Evolutionary conservation across 2,113 vertebrate species (phyloP).

Genomic region (Telmatochromis sp.): DNA sequence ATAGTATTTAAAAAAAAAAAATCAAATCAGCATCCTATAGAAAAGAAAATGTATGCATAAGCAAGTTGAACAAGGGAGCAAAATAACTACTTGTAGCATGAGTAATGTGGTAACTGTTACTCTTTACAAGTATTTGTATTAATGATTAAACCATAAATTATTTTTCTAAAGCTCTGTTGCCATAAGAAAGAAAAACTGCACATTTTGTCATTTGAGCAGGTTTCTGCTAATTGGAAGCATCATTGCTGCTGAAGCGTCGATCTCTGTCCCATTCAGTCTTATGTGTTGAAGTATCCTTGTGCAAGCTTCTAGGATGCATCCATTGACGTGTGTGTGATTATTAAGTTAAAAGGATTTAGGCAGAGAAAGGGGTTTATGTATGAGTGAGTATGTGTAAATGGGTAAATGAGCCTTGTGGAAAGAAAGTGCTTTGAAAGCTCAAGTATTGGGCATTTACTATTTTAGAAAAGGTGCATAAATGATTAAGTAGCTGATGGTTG

Average conservation of each 20-base stretch:
- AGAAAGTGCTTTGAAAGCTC: background rate
- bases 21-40: background rate
- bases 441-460: background rate
- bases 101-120: background rate
- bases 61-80: background rate
- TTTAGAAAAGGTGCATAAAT: background rate
- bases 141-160: background rate
- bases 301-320: background rate
- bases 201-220: background rate
- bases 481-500: background rate
- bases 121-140: background rate
- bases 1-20: background rate
- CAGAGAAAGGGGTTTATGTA: background rate
- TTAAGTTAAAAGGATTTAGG: background rate
- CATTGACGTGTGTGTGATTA: accelerated
- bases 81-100: background rate
- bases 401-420: background rate
- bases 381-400: background rate
- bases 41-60: background rate
- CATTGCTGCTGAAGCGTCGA: background rate
- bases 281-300: background rate
- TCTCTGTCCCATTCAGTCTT: background rate
- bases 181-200: background rate
- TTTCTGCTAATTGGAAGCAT: background rate
- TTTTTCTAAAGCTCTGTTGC: background rate